Evolutionary conservation across 2,888 invertebrate genomes (phyloP).

Genomic region (Horisme vitalbata): DNA sequence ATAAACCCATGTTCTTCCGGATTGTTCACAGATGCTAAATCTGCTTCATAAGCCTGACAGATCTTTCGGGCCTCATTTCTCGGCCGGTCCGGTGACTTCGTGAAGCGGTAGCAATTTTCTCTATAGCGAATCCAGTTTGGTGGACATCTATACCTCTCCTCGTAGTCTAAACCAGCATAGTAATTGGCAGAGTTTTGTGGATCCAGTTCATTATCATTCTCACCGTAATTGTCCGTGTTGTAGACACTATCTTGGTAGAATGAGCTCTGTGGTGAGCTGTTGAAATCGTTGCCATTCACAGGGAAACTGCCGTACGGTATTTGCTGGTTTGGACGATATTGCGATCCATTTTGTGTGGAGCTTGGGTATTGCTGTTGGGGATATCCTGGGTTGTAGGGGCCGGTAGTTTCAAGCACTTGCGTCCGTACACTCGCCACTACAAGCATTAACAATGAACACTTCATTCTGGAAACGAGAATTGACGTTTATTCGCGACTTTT

Average conservation of each 20-base stretch:
- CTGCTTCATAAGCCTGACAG: constrained; percentile 92
- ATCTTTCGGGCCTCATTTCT: constrained; percentile 91
- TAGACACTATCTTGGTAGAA: constrained; percentile 65
- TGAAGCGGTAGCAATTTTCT: constrained; percentile 94
- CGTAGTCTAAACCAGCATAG: constrained; percentile 71
- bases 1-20: constrained; percentile 95
- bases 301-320: constrained; percentile 72
- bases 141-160: constrained; percentile 86
- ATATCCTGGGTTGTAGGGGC: constrained; percentile 62
- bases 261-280: constrained; percentile 61
- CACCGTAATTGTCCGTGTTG: constrained; percentile 59
- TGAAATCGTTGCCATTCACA: constrained; percentile 64
- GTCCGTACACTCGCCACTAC: constrained; percentile 56
- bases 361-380: constrained; percentile 55
- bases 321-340: constrained; percentile 62
- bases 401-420: constrained; percentile 57
- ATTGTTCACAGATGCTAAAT: constrained; percentile 90
- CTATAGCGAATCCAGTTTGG: constrained; percentile 93
- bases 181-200: constrained; percentile 65
- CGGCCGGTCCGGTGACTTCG: constrained; percentile 91
- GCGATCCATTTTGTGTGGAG: constrained; percentile 55
- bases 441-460: constrained; percentile 54
- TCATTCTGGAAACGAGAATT: constrained; percentile 51
- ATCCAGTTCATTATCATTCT: constrained; percentile 66
- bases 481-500: neutral